Conservation (phyloP, 1,140 invertebrate species). For the Neuroterus valhalla region DNA sequence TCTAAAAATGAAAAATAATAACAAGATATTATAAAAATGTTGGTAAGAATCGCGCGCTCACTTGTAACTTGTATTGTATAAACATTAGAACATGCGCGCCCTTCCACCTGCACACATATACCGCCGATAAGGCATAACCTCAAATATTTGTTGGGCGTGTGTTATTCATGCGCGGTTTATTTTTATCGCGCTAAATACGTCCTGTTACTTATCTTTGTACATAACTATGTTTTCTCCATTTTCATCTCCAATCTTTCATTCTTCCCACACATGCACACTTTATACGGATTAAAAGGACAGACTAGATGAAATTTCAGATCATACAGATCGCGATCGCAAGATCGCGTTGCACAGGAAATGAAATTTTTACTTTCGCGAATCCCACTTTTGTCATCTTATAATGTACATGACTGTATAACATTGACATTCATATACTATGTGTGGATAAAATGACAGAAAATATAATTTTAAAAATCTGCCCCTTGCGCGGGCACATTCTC, state of each 20-base stretch:
- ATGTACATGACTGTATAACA: too few relatives aligned
- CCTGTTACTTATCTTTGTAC: conserved; percentile 38
- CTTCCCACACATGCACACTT: background rate
- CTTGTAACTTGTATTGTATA: background rate
- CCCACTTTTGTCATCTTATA: too few relatives aligned
- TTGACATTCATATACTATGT: too few relatives aligned
- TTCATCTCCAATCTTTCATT: conserved; percentile 14
- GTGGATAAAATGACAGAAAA: too few relatives aligned
- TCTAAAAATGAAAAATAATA: too few relatives aligned
- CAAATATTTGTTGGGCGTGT: conserved; percentile 5
- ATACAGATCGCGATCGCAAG: background rate
- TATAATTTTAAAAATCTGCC: too few relatives aligned
- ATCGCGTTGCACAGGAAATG: background rate
- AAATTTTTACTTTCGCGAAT: background rate
- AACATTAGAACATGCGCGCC: conserved; percentile 16
- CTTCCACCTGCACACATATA: conserved; percentile 43
- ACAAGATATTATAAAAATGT: too few relatives aligned
- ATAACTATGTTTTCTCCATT: conserved; percentile 40
- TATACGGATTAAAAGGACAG: background rate
- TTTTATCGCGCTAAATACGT: conserved; percentile 45
- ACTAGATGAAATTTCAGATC: conserved; percentile 18
- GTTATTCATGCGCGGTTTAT: conserved; percentile 34
- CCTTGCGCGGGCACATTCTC: too few relatives aligned
- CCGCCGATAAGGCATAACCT: conserved; percentile 19
- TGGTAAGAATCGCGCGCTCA: too few relatives aligned